Conservation (phyloP, 2,113 vertebrate species). For the Dicentrarchus labrax region DNA sequence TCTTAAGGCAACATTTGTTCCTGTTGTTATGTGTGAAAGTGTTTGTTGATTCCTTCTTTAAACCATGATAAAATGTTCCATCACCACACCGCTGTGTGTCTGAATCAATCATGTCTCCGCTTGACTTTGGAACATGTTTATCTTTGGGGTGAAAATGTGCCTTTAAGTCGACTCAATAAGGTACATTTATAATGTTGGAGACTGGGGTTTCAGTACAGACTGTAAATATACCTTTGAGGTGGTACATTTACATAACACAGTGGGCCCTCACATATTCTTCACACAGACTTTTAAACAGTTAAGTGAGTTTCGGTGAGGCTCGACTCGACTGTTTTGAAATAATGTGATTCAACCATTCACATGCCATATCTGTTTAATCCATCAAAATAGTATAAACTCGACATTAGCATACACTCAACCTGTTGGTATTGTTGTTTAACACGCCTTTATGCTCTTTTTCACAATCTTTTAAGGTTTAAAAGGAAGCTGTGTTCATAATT, state of each 20-base stretch:
- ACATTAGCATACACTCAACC: slow-evolving; percentile 17
- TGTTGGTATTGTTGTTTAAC: slow-evolving; percentile 45
- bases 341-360: slow-evolving; percentile 45
- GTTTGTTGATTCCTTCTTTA: slow-evolving; percentile 70
- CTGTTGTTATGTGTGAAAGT: slow-evolving; percentile 77
- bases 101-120: slow-evolving; percentile 67
- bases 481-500: slow-evolving; percentile 48
- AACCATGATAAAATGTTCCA: slow-evolving; percentile 70
- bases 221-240: slow-evolving; percentile 62
- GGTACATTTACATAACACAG: slow-evolving; percentile 71
- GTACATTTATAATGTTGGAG: slow-evolving; percentile 39
- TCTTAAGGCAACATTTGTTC: slow-evolving; percentile 75
- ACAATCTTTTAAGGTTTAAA: slow-evolving; percentile 37
- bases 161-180: slow-evolving; percentile 53
- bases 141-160: slow-evolving; percentile 61
- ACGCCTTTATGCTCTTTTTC: slow-evolving; percentile 18
- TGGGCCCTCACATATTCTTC: slow-evolving; percentile 45
- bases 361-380: slow-evolving; percentile 43
- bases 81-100: slow-evolving; percentile 47
- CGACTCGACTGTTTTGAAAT: slow-evolving; percentile 25
- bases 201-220: slow-evolving; percentile 9
- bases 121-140: slow-evolving; percentile 67
- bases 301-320: slow-evolving; percentile 32
- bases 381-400: slow-evolving; percentile 19
- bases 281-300: slow-evolving; percentile 58